phyloP scores from a whole-genome alignment of 2,797 vertebrate genomes.

The Dipus sagitta region DNA sequence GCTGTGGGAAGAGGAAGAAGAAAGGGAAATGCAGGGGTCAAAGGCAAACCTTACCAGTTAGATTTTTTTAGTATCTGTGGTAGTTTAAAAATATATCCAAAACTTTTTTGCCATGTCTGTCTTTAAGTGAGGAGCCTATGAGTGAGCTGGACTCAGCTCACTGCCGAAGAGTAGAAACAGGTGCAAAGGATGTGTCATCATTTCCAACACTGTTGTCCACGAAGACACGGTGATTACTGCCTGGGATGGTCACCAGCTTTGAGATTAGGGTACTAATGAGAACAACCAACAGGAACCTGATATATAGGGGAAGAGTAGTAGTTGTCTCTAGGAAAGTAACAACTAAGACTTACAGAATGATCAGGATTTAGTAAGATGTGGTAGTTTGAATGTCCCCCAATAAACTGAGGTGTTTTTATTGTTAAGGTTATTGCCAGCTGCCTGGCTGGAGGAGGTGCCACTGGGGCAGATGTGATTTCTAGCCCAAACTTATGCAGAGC shows the following conservation, averaged over 20 bases:
- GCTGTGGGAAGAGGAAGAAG: neutral
- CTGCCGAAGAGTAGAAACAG: neutral
- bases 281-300: neutral
- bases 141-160: neutral
- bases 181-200: neutral
- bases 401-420: too few species aligned
- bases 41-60: neutral
- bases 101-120: neutral
- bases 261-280: neutral
- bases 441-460: too few species aligned
- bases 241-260: neutral
- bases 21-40: neutral
- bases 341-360: neutral
- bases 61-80: neutral
- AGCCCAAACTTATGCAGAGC: too few species aligned
- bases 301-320: neutral
- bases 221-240: neutral
- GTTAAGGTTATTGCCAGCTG: too few species aligned
- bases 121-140: neutral
- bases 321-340: neutral
- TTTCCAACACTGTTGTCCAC: neutral
- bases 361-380: too few species aligned
- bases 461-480: too few species aligned
- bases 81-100: slow-evolving; percentile 20
- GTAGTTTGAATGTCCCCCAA: too few species aligned